Evolutionary conservation across 2,797 vertebrate genomes (phyloP), one percentile per base, ranked within the genome.

Genomic region (Astyanax mexicanus): DNA sequence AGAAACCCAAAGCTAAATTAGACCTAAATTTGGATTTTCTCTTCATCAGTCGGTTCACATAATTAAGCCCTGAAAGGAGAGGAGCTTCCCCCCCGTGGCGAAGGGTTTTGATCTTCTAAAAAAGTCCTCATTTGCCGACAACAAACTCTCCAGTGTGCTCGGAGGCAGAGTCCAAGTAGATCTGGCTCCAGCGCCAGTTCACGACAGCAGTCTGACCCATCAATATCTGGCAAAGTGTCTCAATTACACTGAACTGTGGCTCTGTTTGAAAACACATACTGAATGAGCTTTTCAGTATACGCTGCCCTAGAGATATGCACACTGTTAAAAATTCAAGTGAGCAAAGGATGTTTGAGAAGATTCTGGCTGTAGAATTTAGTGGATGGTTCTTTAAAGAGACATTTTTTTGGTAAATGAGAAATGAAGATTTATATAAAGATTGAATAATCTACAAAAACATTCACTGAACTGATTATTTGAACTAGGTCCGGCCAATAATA

Each of bases 31-130:
- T 78, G 77, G 70, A 71, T 72, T 83, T 90, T 81, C 91, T 90
- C 91, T 90, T 91, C 89, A 86, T 92, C 88, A 87, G 88, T 84
- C 79, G 77, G 68, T 90, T 89, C 80, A 83, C 85, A 89, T 91
- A 91, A 93, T 93, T 91, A 85, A 89, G 84, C 74, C 25, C 80
- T 79, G 84, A 91, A 90, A 90, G 88, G 80, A 89, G 84, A 82
- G 88, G 70, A 81, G 84, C 81, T 87, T 88, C 81, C 83, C 81
- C 83, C 80, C 83, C 82, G 80, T 79, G 86, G 84, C 86, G n/a
- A 60, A 61, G 70, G 44, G 51, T 82, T 82, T 80, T 77, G 47
- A 74, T 77, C 65, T 67, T 40, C 69, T 57, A 21, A 80, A 40
- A 42, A 61, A 15, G 6, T 27, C 1, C 29, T 72, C 25, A 25